These are phyloP conservation scores for Phasianus colchicus DNA, from an alignment of 2,113 vertebrate species.

Conservation along the genomic window DNA sequence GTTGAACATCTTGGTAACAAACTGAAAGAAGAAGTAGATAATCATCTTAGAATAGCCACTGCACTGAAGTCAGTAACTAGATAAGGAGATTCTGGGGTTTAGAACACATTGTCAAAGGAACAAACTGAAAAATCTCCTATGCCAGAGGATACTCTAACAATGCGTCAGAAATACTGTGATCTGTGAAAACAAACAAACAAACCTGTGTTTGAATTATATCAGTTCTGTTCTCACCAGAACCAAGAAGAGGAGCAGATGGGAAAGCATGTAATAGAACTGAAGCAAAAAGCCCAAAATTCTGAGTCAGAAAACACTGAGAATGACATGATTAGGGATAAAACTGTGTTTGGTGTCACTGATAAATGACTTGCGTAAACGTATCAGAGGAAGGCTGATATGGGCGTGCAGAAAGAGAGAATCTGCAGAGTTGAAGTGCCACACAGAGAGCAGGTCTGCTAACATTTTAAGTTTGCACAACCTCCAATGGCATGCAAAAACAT, in stretches of 20 bases:
- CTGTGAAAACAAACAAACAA: not conserved
- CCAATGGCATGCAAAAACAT: fast-evolving
- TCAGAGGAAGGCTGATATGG: not conserved
- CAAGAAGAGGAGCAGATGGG: not conserved
- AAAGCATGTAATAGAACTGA: not conserved
- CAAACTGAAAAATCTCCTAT: not conserved
- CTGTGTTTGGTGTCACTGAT: not conserved
- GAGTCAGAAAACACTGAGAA: not conserved
- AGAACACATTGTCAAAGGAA: not conserved
- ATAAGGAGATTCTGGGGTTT: not conserved
- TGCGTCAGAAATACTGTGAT: not conserved
- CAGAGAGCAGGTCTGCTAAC: not conserved
- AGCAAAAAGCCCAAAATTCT: not conserved
- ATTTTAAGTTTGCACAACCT: fast-evolving
- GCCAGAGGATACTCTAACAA: not conserved
- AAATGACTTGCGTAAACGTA: not conserved
- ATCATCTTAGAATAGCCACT: not conserved
- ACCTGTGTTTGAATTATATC: not conserved
- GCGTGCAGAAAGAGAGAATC: not conserved
- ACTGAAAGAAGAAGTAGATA: not conserved
- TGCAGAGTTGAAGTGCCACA: not conserved
- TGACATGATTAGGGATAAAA: not conserved
- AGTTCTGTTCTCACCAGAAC: not conserved
- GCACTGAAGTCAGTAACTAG: not conserved
- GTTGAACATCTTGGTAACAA: fast-evolving